Conservation (phyloP, 2,888 invertebrate genomes). For the Heteropelma amictum region DNA sequence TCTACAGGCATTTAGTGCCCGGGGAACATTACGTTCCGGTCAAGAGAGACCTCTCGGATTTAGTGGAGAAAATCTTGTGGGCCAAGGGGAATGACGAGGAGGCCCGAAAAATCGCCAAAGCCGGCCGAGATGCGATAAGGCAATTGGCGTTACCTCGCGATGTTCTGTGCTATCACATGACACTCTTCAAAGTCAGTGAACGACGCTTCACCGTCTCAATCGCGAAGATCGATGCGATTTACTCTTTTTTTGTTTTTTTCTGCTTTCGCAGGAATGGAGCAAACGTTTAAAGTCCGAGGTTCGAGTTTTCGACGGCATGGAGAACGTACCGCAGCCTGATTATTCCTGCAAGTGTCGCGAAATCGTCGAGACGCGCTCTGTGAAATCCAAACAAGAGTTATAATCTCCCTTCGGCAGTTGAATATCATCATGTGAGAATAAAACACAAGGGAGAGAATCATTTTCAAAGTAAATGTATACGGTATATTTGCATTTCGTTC, state of each 20-base stretch:
- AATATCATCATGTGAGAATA: slow-evolving; percentile 6
- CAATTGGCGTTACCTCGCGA: slow-evolving; percentile 89
- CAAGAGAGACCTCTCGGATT: slow-evolving; percentile 87
- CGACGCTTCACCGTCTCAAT: neutral
- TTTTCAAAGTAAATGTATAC: slow-evolving; percentile 47
- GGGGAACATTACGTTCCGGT: slow-evolving; percentile 92
- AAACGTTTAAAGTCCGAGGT: slow-evolving; percentile 82
- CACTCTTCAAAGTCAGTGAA: slow-evolving; percentile 81
- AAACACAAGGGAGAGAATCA: slow-evolving; percentile 2
- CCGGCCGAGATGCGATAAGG: slow-evolving; percentile 85
- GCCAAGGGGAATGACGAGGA: slow-evolving; percentile 85
- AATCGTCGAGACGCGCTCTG: slow-evolving; percentile 33
- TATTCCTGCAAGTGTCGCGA: slow-evolving; percentile 74
- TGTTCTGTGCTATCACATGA: slow-evolving; percentile 92
- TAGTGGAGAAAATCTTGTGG: slow-evolving; percentile 89
- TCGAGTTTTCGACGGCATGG: slow-evolving; percentile 82
- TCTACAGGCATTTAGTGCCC: slow-evolving; percentile 88
- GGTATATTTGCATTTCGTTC: slow-evolving; percentile 50
- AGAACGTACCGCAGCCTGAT: slow-evolving; percentile 80
- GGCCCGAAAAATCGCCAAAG: slow-evolving; percentile 83
- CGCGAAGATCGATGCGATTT: neutral
- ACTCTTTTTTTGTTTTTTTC: no score
- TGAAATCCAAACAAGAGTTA: slow-evolving; percentile 76
- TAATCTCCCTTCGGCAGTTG: slow-evolving; percentile 59
- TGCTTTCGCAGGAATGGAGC: slow-evolving; percentile 90